These are phyloP conservation scores for Alces alces DNA, from an alignment of 2,113 vertebrate genomes.

Conservation along the genomic window DNA sequence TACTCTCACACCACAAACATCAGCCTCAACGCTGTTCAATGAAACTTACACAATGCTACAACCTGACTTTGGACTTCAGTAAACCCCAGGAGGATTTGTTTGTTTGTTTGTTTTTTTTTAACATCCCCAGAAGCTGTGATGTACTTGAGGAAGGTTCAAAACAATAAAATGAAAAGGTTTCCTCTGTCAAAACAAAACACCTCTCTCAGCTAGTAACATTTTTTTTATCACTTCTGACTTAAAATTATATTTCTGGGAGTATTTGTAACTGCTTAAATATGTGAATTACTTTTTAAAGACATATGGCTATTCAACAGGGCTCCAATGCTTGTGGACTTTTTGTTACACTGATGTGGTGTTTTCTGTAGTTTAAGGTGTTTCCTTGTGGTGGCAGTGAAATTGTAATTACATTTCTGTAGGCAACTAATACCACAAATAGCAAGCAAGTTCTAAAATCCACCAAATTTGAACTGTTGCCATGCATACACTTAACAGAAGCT, in stretches of 20 bases:
- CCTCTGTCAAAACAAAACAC: constrained; percentile 7
- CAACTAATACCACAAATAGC: background rate
- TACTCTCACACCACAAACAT: background rate
- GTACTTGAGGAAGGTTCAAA: background rate
- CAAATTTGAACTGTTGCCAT: background rate
- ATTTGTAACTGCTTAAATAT: constrained; percentile 5
- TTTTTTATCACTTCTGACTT: constrained; percentile 32
- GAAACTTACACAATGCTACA: background rate
- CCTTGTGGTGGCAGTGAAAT: background rate
- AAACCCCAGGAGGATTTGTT: background rate
- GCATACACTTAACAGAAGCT: background rate
- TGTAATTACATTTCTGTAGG: background rate
- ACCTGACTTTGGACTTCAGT: constrained; percentile 27
- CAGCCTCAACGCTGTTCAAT: background rate
- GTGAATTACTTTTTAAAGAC: background rate
- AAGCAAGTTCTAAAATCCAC: background rate
- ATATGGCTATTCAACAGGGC: constrained; percentile 20
- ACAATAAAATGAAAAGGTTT: background rate
- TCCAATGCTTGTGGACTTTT: background rate
- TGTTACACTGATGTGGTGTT: background rate
- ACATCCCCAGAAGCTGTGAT: background rate
- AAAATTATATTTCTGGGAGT: constrained; percentile 12
- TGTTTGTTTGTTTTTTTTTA: background rate
- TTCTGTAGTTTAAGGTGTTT: constrained; percentile 13
- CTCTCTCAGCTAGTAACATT: background rate